Conservation (phyloP, 2,113 vertebrate genomes). For the Podarcis cretensis region DNA sequence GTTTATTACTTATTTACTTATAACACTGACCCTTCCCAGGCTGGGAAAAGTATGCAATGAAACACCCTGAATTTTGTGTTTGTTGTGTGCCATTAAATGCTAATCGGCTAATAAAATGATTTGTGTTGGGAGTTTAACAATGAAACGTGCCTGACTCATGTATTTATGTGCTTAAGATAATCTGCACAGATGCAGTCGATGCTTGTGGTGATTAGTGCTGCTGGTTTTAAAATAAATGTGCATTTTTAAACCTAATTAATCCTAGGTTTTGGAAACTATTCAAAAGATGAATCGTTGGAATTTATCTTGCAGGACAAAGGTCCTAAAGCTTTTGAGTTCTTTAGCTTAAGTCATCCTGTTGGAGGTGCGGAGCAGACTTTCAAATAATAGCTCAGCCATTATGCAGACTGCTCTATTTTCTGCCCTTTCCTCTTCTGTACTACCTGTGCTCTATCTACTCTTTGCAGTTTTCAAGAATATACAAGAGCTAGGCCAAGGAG, state of each 20-base stretch:
- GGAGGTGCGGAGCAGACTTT: background rate
- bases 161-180: constrained; percentile 3
- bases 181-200: background rate
- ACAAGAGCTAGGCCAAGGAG: background rate
- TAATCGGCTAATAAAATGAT: constrained; percentile 43
- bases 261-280: background rate
- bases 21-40: background rate
- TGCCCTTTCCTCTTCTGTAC: background rate
- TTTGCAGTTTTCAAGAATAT: background rate
- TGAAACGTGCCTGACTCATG: background rate
- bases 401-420: background rate
- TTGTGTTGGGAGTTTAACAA: constrained; percentile 13
- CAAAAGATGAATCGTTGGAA: background rate
- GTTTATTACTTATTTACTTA: background rate
- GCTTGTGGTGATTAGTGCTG: background rate
- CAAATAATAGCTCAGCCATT: background rate
- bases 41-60: constrained; percentile 32
- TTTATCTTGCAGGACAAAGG: rapidly evolving
- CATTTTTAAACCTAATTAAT: background rate
- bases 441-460: too few species aligned
- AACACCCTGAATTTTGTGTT: constrained; percentile 5
- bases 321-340: background rate
- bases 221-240: background rate
- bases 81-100: constrained; percentile 44
- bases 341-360: background rate